A percentile compares a stretch with the other conserved stretches of the same genome.
Evolutionary conservation across 2,888 invertebrate genomes (phyloP).

Genomic region (Neoscelio sp.): DNA sequence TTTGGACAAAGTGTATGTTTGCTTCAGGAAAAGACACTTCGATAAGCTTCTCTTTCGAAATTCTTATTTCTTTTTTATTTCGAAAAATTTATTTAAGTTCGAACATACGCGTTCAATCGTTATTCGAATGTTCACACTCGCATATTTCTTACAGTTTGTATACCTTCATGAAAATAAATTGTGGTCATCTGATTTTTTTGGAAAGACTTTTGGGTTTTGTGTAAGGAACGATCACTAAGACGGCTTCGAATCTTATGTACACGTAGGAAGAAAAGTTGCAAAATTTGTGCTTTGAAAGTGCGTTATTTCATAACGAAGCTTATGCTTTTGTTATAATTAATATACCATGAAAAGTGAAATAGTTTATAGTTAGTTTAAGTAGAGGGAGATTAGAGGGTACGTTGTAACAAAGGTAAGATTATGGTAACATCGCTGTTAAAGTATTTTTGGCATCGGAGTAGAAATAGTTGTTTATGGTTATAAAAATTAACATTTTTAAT

Average conservation of each 20-base stretch:
- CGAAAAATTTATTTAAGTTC: background rate
- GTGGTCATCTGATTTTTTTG: slow-evolving; percentile 12
- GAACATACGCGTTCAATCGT: background rate
- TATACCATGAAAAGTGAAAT: too few relatives aligned
- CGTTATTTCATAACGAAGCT: too few relatives aligned
- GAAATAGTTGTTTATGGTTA: too few relatives aligned
- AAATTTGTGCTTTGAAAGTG: slow-evolving; percentile 4
- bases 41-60: slow-evolving; percentile 2
- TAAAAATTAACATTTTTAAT: too few relatives aligned
- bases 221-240: slow-evolving; percentile 16
- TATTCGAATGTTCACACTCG: background rate
- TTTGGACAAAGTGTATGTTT: slow-evolving; percentile 26
- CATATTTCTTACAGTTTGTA: slow-evolving; percentile 7
- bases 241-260: background rate
- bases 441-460: too few relatives aligned
- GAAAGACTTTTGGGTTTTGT: slow-evolving; percentile 40
- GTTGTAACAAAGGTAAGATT: too few relatives aligned
- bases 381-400: too few relatives aligned
- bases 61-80: background rate
- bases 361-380: too few relatives aligned
- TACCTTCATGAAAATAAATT: slow-evolving; percentile 24
- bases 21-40: slow-evolving; percentile 14
- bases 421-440: too few relatives aligned
- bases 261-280: background rate
- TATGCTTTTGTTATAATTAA: too few relatives aligned